A percentile compares a stretch with the other conserved stretches of the same genome.
These are phyloP conservation scores for Pelecanoides urinatrix DNA, from an alignment of 2,113 vertebrate species.

Conservation along the genomic window DNA sequence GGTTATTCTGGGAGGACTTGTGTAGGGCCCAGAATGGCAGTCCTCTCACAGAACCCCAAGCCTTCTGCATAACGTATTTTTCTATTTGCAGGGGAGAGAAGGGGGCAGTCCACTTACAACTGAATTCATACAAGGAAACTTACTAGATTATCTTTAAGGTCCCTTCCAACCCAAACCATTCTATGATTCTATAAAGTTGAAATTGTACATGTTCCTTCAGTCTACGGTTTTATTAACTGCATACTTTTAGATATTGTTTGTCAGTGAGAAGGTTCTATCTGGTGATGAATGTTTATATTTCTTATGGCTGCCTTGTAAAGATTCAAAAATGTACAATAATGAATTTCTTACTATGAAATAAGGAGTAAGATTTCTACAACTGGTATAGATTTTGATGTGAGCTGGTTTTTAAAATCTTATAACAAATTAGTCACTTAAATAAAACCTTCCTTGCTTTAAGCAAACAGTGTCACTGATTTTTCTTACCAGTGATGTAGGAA, in stretches of 20 bases:
- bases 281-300: constrained; percentile 67
- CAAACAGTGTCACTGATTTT: background rate
- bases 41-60: constrained; percentile 14
- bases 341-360: constrained; percentile 67
- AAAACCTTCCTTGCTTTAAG: constrained; percentile 74
- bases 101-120: background rate
- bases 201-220: constrained; percentile 49
- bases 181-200: background rate
- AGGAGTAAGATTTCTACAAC: constrained; percentile 72
- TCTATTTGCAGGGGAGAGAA: constrained; percentile 2
- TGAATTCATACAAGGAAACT: constrained; percentile 20
- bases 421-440: constrained; percentile 67
- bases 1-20: background rate
- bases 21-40: background rate
- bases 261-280: constrained; percentile 55
- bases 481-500: background rate
- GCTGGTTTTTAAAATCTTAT: constrained; percentile 75
- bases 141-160: background rate
- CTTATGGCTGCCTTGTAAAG: constrained; percentile 75
- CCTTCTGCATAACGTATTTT: constrained; percentile 31
- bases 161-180: no score
- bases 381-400: constrained; percentile 77
- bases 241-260: constrained; percentile 53
- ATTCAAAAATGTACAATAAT: constrained; percentile 62
- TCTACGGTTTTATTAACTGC: constrained; percentile 55